These are phyloP conservation scores for Criorhina ranunculi DNA, from an alignment of 2,888 invertebrate genomes.

Conservation along the genomic window DNA sequence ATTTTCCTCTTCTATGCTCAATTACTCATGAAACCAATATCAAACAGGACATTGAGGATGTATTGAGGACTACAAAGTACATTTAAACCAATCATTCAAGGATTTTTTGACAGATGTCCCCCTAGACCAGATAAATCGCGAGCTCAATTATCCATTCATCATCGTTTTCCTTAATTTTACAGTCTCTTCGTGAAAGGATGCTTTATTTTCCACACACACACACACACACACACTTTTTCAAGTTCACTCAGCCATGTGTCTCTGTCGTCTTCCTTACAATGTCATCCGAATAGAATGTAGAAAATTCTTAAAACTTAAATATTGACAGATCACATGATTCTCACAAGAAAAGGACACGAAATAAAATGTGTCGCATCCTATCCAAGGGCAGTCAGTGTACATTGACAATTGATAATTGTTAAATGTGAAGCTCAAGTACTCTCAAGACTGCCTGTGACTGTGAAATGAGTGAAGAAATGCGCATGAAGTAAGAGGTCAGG, in stretches of 20 bases:
- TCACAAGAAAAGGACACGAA: slow-evolving; percentile 44
- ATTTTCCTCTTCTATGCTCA: slow-evolving; percentile 7
- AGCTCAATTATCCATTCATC: slow-evolving; percentile 76
- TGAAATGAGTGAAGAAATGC: slow-evolving; percentile 11
- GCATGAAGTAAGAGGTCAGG: slow-evolving; percentile 35
- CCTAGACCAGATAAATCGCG: slow-evolving; percentile 42
- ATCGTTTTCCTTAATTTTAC: slow-evolving; percentile 40
- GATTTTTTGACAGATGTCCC: slow-evolving; percentile 64
- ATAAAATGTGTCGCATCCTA: slow-evolving; percentile 33
- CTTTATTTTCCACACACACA: slow-evolving; percentile 1
- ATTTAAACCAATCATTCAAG: slow-evolving; percentile 58
- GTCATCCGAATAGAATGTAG: slow-evolving; percentile 17
- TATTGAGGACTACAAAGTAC: background rate
- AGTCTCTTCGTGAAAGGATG: slow-evolving; percentile 41
- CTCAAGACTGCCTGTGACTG: background rate
- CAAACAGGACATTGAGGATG: slow-evolving; percentile 23
- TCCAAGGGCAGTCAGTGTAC: slow-evolving; percentile 21
- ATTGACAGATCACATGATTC: slow-evolving; percentile 75
- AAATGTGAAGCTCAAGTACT: slow-evolving; percentile 43
- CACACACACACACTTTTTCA: too few relatives aligned
- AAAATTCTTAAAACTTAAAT: slow-evolving; percentile 56
- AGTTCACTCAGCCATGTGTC: slow-evolving; percentile 57
- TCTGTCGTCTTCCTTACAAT: slow-evolving; percentile 18
- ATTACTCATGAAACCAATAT: slow-evolving; percentile 50
- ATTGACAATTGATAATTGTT: slow-evolving; percentile 45